Conservation (phyloP, 1,140 invertebrate genomes). For the Magallana angulata region DNA sequence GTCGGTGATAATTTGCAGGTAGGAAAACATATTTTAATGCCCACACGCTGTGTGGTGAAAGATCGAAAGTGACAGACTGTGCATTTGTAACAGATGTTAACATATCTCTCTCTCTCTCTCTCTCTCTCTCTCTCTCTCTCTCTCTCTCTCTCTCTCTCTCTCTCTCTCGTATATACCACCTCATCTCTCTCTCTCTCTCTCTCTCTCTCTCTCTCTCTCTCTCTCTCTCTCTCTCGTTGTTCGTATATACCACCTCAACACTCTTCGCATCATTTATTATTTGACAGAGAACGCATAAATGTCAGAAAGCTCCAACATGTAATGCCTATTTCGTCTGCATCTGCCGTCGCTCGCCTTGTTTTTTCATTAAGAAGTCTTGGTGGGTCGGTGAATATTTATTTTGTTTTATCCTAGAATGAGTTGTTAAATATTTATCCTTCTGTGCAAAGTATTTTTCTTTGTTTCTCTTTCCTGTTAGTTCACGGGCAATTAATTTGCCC, state of each 20-base stretch:
- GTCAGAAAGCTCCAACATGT: conserved; percentile 20
- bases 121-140: conserved; percentile 25
- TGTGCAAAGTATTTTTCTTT: conserved; percentile 34
- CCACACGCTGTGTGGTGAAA: conserved; percentile 19
- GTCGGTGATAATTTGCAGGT: conserved; percentile 17
- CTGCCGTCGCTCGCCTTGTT: not conserved
- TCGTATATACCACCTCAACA: not conserved
- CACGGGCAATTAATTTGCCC: conserved; percentile 9
- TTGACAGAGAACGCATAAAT: conserved; percentile 11
- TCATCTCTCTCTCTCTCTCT: not conserved
- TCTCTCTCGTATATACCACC: not conserved
- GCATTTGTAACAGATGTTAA: conserved; percentile 9
- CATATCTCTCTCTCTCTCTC: conserved; percentile 5
- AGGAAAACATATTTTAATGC: conserved; percentile 28
- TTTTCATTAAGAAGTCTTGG: conserved; percentile 17
- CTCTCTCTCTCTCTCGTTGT: not conserved
- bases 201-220: conserved; percentile 3
- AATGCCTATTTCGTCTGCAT: conserved; percentile 17
- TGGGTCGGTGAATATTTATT: conserved; percentile 23
- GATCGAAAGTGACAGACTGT: conserved; percentile 26
- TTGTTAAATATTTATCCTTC: conserved; percentile 33
- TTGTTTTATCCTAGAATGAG: conserved; percentile 19
- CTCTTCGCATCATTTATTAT: not conserved
- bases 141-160: not conserved
- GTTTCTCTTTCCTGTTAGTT: not conserved